phyloP scores from a whole-genome alignment of 2,888 invertebrate species.

The Caenorhabditis panamensis region DNA sequence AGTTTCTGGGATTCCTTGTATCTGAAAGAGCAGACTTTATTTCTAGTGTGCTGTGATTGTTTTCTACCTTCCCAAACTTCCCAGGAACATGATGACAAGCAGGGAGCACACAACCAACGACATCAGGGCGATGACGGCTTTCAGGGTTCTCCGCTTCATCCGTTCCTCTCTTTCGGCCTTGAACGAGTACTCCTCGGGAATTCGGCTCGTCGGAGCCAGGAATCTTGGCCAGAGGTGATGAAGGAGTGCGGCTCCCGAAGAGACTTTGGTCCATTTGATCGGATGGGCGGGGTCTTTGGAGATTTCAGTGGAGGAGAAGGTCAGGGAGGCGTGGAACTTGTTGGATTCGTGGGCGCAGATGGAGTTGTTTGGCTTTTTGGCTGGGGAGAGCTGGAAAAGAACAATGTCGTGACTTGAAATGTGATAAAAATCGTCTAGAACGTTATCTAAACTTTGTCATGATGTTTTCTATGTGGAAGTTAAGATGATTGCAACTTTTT shows the following conservation, averaged over 20 bases:
- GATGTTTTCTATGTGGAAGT: too few relatives aligned
- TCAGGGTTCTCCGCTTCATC: slow-evolving; percentile 24
- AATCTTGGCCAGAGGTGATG: background rate
- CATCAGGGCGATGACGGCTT: slow-evolving; percentile 49
- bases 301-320: background rate
- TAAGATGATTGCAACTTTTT: too few relatives aligned
- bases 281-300: background rate
- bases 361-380: too few relatives aligned
- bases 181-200: slow-evolving; percentile 52
- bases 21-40: slow-evolving; percentile 9
- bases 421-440: too few relatives aligned
- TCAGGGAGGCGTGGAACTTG: background rate
- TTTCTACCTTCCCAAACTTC: slow-evolving; percentile 40
- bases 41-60: background rate
- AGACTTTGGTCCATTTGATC: slow-evolving; percentile 6
- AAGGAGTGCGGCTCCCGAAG: too few relatives aligned
- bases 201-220: slow-evolving; percentile 29
- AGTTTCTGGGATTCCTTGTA: slow-evolving; percentile 39
- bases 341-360: too few relatives aligned
- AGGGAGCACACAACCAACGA: slow-evolving; percentile 23
- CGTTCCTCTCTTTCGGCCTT: slow-evolving; percentile 38
- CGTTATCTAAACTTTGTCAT: too few relatives aligned
- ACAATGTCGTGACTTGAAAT: too few relatives aligned
- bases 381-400: too few relatives aligned
- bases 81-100: slow-evolving; percentile 55